phyloP scores from a whole-genome alignment of 1,140 invertebrate genomes.

The Harpegnathos saltator region DNA sequence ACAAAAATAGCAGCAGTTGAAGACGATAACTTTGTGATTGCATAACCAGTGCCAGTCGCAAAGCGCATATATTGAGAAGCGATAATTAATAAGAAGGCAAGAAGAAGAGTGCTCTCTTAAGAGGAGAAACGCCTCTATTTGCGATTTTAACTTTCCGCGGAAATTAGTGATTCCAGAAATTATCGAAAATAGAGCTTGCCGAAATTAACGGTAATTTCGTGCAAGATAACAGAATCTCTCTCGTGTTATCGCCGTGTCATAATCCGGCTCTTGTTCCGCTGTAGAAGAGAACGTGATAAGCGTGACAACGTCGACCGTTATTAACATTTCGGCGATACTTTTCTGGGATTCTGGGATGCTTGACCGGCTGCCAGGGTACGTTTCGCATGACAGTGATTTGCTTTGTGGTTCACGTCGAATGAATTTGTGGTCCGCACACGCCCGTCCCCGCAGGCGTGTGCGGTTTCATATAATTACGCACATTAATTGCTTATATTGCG shows the following conservation, averaged over 20 bases:
- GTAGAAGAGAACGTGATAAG: constrained; percentile 13
- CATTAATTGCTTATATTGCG: constrained; percentile 82
- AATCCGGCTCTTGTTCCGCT: constrained; percentile 18
- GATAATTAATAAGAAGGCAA: background rate
- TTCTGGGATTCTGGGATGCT: constrained; percentile 69
- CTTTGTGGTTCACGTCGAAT: constrained; percentile 80
- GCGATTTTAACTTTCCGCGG: too few relatives aligned
- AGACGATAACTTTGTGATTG: background rate
- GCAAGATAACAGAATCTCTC: constrained; percentile 13
- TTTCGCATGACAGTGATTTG: constrained; percentile 79
- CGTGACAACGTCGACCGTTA: constrained; percentile 44
- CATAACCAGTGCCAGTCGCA: too few relatives aligned
- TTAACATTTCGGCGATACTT: constrained; percentile 63
- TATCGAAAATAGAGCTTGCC: background rate
- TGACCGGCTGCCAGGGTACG: constrained; percentile 62
- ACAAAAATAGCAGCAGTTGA: too few relatives aligned
- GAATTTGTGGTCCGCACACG: constrained; percentile 79
- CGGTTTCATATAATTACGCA: constrained; percentile 81
- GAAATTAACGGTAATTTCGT: constrained; percentile 13
- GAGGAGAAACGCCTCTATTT: background rate
- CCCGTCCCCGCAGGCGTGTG: constrained; percentile 62
- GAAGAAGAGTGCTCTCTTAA: constrained; percentile 10
- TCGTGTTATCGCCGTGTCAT: constrained; percentile 1
- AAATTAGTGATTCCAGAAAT: background rate
- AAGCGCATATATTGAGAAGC: background rate